Evolutionary conservation across 2,797 vertebrate genomes (phyloP), one percentile per base, ranked within the genome.

Genomic region (Sebastes minor): DNA sequence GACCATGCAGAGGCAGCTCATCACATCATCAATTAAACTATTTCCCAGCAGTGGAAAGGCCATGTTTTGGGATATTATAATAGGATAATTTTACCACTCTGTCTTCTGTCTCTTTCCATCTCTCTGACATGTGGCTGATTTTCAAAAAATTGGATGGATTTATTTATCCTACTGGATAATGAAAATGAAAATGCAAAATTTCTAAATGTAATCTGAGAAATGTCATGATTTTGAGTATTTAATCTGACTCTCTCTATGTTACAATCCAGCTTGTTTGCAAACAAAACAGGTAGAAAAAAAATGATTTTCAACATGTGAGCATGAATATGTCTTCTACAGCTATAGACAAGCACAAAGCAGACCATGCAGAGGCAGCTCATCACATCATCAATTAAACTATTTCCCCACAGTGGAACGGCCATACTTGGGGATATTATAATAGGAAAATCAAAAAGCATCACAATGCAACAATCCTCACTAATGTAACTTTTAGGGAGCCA

Each of bases 401-500:
- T 71, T 35, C n/a, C 32, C 4, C 14, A 62, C 53, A 71, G 32
- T 46, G 7, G 23, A 33, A 62, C 30, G 38, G 4, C 33, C 67
- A 6, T 14, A 65, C 12, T 38, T 64, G 27, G 22, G 9, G 4
- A 28, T 52, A 4, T 9, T 20, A 63, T 20, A 20, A 69, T 52
- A 42, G 38, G 6, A 42, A 42, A 42, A 69, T 56, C 23, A 52
- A 38, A 38, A 38, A 14, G 12, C 30, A 80, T 12, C 16, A 2
- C 13, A 59, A 46, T 22, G 6, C 38, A 18, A 49, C 16, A 72
- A 25, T 64, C 14, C 42, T 60, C 59, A 57, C 30, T 35, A 27
- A 66, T 76, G 32, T 25, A 13, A 88, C 84, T 88, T 89, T 85
- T 9, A n/a, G n/a, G n/a, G n/a, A n/a, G n/a, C n/a, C n/a, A n/a